Evolutionary conservation across 2,888 invertebrate species (phyloP).

Genomic region (Omphaloscelis lunosa): DNA sequence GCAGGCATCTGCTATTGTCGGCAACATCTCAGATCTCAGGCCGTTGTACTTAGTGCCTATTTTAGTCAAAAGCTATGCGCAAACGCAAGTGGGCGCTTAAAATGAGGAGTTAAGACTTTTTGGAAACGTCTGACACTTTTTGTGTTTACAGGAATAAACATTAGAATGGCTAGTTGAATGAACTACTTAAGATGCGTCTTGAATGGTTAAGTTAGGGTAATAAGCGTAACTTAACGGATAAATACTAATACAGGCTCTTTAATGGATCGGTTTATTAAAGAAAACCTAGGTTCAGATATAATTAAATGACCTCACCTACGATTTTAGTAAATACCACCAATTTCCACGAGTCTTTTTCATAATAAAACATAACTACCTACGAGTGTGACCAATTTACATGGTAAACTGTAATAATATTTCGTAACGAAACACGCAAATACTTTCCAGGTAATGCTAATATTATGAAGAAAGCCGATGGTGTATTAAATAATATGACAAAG

Average conservation of each 20-base stretch:
- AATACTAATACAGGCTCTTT: background rate
- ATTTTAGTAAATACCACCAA: background rate
- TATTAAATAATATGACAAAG: conserved; percentile 31
- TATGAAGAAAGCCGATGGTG: background rate
- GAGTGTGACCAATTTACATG: background rate
- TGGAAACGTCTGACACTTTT: conserved; percentile 42
- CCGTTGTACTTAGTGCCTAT: conserved; percentile 67
- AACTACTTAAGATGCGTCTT: conserved; percentile 11
- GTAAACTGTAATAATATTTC: background rate
- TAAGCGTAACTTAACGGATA: too few relatives aligned
- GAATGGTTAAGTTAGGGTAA: conserved; percentile 6
- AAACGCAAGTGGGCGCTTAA: conserved; percentile 41
- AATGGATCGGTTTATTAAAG: background rate
- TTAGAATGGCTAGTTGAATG: conserved; percentile 35
- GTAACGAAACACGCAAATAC: conserved; percentile 10
- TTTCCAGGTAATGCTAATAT: conserved; percentile 14
- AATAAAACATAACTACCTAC: background rate
- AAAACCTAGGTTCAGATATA: background rate
- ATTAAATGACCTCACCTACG: background rate
- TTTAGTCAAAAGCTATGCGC: conserved; percentile 62
- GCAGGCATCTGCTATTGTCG: conserved; percentile 52
- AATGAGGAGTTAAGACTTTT: conserved; percentile 50
- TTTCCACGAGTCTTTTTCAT: background rate
- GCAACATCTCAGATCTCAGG: conserved; percentile 43
- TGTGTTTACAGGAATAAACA: conserved; percentile 45